phyloP scores from a whole-genome alignment of 1,140 invertebrate species.

The Theocolax elegans region DNA sequence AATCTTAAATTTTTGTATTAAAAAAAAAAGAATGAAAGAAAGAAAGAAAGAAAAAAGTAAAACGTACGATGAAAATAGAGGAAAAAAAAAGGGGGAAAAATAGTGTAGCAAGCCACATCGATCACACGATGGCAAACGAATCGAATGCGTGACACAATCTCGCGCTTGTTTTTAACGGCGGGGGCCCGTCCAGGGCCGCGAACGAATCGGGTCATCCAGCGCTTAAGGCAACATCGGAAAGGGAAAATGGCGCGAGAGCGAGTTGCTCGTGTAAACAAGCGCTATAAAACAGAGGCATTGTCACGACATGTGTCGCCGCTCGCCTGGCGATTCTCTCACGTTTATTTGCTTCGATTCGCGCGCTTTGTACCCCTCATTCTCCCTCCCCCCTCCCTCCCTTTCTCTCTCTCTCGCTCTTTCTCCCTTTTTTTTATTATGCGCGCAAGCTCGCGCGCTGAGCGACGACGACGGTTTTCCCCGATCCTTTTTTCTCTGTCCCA shows the following conservation, averaged over 20 bases:
- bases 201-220: conserved; percentile 16
- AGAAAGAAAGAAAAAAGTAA: too few species aligned
- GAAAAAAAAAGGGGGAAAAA: too few species aligned
- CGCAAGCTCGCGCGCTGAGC: background rate
- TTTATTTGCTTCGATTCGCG: conserved; percentile 18
- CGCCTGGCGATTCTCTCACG: background rate
- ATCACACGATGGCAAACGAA: too few species aligned
- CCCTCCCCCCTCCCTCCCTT: background rate
- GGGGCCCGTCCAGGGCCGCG: too few species aligned
- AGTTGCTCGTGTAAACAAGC: conserved; percentile 28
- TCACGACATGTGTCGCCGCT: conserved; percentile 20
- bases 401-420: too few species aligned
- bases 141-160: background rate
- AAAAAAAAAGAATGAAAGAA: too few species aligned
- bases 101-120: too few species aligned
- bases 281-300: conserved; percentile 32
- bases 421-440: background rate
- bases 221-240: conserved; percentile 21
- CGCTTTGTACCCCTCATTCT: background rate
- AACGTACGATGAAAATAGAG: too few species aligned
- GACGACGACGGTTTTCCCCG: background rate
- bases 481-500: background rate
- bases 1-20: too few species aligned
- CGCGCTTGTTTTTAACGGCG: background rate
- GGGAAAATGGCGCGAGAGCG: background rate